A percentile compares a stretch with the other conserved stretches of the same genome.
Conservation (phyloP, 2,113 vertebrate species). For the pig (Sus scrofa) region DNA sequence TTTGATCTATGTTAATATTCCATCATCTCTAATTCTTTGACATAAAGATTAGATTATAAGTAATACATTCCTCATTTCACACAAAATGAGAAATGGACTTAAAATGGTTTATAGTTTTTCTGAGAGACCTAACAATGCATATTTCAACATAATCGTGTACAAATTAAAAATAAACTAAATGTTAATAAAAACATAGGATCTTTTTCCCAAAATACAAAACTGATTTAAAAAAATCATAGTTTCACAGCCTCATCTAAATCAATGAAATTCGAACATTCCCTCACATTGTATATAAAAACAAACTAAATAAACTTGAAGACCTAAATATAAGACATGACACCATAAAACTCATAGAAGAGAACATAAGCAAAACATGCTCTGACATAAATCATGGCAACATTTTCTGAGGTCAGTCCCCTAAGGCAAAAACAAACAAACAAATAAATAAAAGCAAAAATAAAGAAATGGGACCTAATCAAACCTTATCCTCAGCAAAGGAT, state of each 20-base stretch:
- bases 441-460: not conserved
- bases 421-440: not conserved
- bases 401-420: not conserved
- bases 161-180: not conserved
- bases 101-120: not conserved
- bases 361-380: not conserved
- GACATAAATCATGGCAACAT: not conserved
- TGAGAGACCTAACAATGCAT: not conserved
- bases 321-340: not conserved
- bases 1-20: not conserved
- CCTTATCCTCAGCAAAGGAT: not conserved
- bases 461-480: not conserved
- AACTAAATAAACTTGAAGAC: not conserved
- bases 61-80: not conserved
- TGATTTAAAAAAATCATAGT: not conserved
- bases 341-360: not conserved
- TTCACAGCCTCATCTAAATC: not conserved
- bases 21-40: not conserved
- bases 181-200: not conserved
- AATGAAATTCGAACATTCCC: not conserved
- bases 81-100: not conserved
- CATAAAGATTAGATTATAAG: not conserved
- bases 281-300: not conserved
- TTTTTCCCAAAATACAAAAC: not conserved
- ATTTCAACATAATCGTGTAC: not conserved